Base-by-base conservation (phyloP, 2,797 vertebrate species). In the Carapus acus region DNA sequence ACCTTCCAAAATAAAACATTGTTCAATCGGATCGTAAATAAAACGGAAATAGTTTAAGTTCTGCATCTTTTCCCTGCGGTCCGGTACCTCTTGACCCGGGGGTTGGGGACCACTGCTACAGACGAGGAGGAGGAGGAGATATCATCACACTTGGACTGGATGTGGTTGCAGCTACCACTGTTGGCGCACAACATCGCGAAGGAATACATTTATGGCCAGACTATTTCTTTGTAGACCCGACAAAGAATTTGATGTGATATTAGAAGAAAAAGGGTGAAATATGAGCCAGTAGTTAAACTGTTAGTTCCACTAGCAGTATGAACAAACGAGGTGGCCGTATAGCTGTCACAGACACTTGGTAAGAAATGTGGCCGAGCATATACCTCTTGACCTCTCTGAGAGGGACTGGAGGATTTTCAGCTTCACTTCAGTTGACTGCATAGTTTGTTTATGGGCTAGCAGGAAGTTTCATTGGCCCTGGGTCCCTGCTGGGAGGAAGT, bases 381-480 rank as follows among this genome's bases (percentile, higher is more conserved):
- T 65, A 67, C 67, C 73, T 81, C 71, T 78, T 84, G 84, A 84
- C 83, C 84, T 76, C 54, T 76, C 22, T 69, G 77, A 82, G 80
- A 80, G 76, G 76, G 71, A 69, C 69, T 67, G 54, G 64, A 82
- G 79, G 61, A 81, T 84, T 79, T 82, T 85, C 75, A 76, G 82
- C 68, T 64, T 75, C 70, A 83, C 73, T 83, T 81, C 78, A 83
- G 75, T 77, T 81, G 68, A 78, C 74, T 77, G 73, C 74, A 67
- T 78, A 76, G 79, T 81, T 85, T 83, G 80, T 85, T 87, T 83
- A 85, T 82, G 75, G 66, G 65, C 71, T 44, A 53, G 65, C 71
- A 84, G 80, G 83, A 85, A 81, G 83, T 74, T 71, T 65, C 72
- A 75, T 45, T 61, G 67, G 56, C 62, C 64, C 73, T 62, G 58